phyloP scores from a whole-genome alignment of 1,140 invertebrate genomes.

The Cydia strobilella region DNA sequence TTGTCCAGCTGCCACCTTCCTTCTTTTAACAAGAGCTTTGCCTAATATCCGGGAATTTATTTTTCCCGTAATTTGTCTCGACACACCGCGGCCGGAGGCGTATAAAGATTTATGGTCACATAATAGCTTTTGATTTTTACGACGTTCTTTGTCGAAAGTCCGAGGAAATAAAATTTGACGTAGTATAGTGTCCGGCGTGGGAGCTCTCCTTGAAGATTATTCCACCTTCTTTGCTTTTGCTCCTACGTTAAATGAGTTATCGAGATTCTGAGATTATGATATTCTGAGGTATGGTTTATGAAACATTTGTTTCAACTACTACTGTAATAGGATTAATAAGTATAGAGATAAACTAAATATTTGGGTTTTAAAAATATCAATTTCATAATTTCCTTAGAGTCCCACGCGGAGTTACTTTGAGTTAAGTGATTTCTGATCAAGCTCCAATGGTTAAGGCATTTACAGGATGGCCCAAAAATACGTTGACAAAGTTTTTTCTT shows the following conservation, averaged over 20 bases:
- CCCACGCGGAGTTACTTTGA: too few relatives aligned
- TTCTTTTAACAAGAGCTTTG: slow-evolving; percentile 70
- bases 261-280: slow-evolving; percentile 9
- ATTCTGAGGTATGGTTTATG: too few relatives aligned
- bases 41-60: slow-evolving; percentile 65
- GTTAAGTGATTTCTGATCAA: too few relatives aligned
- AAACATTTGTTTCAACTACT: too few relatives aligned
- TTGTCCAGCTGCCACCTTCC: slow-evolving; percentile 69
- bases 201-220: slow-evolving; percentile 3
- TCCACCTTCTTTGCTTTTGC: slow-evolving; percentile 15
- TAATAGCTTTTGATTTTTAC: slow-evolving; percentile 34
- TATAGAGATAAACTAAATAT: too few relatives aligned
- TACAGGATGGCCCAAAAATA: too few relatives aligned
- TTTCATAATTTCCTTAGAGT: too few relatives aligned
- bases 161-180: slow-evolving; percentile 22
- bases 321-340: too few relatives aligned
- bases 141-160: slow-evolving; percentile 28
- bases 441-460: too few relatives aligned
- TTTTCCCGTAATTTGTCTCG: slow-evolving; percentile 52
- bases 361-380: too few relatives aligned
- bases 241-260: slow-evolving; percentile 2
- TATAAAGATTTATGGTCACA: slow-evolving; percentile 37
- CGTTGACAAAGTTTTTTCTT: too few relatives aligned
- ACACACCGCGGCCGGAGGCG: slow-evolving; percentile 36
- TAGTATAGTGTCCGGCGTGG: slow-evolving; percentile 4